A percentile compares a stretch with the other conserved stretches of the same genome.
These are phyloP conservation scores for Sepioteuthis lessoniana DNA, from an alignment of 2,888 invertebrate species.

Conservation along the genomic window DNA sequence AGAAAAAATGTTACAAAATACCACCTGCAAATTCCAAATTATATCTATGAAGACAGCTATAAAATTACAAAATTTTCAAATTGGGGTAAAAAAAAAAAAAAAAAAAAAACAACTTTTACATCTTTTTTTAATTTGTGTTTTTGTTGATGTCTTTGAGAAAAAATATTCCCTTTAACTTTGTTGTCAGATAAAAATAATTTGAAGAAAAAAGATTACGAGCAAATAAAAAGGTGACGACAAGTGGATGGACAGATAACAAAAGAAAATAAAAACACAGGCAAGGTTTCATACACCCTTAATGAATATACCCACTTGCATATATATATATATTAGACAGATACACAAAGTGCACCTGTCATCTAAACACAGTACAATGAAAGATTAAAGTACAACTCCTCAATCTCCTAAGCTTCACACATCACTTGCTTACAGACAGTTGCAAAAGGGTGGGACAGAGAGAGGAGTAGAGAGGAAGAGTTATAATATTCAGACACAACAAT, in stretches of 20 bases:
- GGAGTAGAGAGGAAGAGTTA: not conserved
- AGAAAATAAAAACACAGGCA: too few species aligned
- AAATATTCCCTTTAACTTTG: not conserved
- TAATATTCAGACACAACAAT: slow-evolving; percentile 24
- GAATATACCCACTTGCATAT: not conserved
- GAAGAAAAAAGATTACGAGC: not conserved
- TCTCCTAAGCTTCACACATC: not conserved
- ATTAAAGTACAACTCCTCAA: not conserved
- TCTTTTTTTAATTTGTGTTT: too few species aligned
- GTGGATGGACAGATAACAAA: too few species aligned
- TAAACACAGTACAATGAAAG: not conserved
- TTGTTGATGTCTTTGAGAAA: too few species aligned
- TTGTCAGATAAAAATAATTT: not conserved
- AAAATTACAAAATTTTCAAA: too few species aligned
- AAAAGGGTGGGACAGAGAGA: not conserved
- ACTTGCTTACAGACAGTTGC: not conserved
- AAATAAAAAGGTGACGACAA: too few species aligned
- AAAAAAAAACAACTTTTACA: too few species aligned
- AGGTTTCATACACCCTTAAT: not conserved
- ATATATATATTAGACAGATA: not conserved
- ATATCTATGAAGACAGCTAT: too few species aligned
- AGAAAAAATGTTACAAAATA: too few species aligned
- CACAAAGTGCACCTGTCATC: not conserved
- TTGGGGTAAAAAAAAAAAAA: too few species aligned
- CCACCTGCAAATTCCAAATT: too few species aligned